Base-by-base conservation (phyloP, 2,113 vertebrate species). In the Pleuronectes platessa region DNA sequence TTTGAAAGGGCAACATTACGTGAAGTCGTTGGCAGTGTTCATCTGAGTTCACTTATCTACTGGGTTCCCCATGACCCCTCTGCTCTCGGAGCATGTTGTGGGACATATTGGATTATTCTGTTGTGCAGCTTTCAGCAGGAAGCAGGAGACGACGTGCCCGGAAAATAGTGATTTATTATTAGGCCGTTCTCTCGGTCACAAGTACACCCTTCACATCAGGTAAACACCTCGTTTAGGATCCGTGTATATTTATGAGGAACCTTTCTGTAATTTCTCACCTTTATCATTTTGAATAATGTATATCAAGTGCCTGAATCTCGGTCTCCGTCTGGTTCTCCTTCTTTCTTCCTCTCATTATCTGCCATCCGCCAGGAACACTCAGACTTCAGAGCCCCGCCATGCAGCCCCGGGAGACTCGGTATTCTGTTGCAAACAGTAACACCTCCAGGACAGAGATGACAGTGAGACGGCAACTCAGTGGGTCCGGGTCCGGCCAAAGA, bases 341-440 rank as follows among this genome's bases (percentile, higher is more conserved):
- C 49, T 73, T 35, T 64, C 45, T 71, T 26, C 26, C 53, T 70
- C 71, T 74, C 68, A 79, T 76, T 79, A 76, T 79, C 64, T 15
- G 47, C 72, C 17, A 73, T 64, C 66, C 3, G 2, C 53, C 21
- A 45, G 58, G 40, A 77, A 66, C 54, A 47, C 14, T 59, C 10
- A 67, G 62, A 18, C 40, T 60, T 65, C 51, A 71, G 68, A 59
- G 37, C 37, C 37, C 64, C 21, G 61, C 61, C 62, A 61, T 58
- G 37, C 58, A 5, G 20, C 27, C 23, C 49, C 26, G 6, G 37
- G 66, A 67, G 63, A 72, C 62, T 40, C 17, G 18, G 3, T 7
- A 4, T 61, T 62, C 47, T 6, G 12, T 21, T 31, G 53, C 35
- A 56, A 55, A 63, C 53, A 76, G 13, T 73, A 31, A 82, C 78